Evolutionary conservation across 1,140 invertebrate species (phyloP), one percentile per base, ranked within the genome.

Genomic region (Lordiphosa clarofinis): DNA sequence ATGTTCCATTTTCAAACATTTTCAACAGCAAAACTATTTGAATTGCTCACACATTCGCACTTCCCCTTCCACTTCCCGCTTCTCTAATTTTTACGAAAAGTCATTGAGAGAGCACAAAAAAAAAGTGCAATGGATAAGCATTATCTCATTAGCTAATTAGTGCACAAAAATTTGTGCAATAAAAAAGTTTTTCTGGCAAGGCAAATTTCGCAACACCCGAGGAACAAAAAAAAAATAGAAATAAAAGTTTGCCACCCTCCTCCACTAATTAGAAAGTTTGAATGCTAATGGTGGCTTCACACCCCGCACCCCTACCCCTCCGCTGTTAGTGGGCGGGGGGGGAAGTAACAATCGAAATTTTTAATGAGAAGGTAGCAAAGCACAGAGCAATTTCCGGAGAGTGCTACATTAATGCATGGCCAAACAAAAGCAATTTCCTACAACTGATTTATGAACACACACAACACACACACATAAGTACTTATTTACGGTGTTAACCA

Each of bases 81-180:
- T 50, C 1, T 50, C 46, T 65, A 36, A 55, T 60, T 65, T 66
- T 56, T 40, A 47, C 54, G 64, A 44, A 39, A 58, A 65, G 39
- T 67, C 64, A 66, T 66, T 36, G 65, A 52, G 24, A 54, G 37
- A 49, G 57, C 39, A 50, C 56, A 38, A 60, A 60, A 53, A 54
- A n/a, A 62, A 66, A 56, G 43, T 54, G 62, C 67, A 19, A 75
- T 72, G 68, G 76, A 81, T 81, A 81, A 82, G 76, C 78, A 76
- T 82, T 82, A 82, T 82, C 78, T 82, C 76, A 84, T 82, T 82
- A 82, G 76, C 76, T 82, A 82, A 82, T 82, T 82, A 82, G 76
- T 69, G 76, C 58, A 70, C 60, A 73, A 56, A 78, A 82, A 78
- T 82, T 82, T 73, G 42, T 15, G 78, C 78, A 84, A 82, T 84